phyloP scores from a whole-genome alignment of 2,888 invertebrate species.

The Scrobipalpa costella region DNA sequence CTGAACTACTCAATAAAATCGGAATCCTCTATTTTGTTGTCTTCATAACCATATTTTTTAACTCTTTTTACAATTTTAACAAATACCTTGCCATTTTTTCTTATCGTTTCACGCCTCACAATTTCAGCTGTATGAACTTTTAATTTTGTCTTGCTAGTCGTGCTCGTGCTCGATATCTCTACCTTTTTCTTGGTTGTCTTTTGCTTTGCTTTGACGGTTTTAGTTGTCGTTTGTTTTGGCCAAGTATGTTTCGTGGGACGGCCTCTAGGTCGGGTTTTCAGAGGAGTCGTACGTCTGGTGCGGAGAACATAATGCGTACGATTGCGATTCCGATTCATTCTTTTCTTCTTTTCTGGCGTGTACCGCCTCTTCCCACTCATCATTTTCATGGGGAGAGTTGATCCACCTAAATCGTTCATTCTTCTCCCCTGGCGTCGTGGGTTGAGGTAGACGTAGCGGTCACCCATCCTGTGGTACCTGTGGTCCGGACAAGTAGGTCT shows the following conservation, averaged over 20 bases:
- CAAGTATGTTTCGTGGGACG: conserved; percentile 22
- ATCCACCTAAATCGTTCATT: not conserved
- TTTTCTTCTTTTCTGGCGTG: conserved; percentile 37
- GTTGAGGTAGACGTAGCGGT: conserved; percentile 36
- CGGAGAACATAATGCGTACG: not conserved
- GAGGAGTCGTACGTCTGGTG: not conserved
- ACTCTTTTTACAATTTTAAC: conserved; percentile 39
- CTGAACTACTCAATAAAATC: conserved; percentile 46
- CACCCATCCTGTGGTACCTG: conserved; percentile 42
- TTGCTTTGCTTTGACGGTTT: not conserved
- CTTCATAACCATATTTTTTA: not conserved
- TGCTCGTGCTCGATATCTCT: not conserved
- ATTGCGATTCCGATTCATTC: not conserved
- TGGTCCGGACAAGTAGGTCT: conserved; percentile 41
- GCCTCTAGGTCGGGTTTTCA: conserved; percentile 15
- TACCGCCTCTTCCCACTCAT: conserved; percentile 44
- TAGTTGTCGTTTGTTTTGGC: not conserved
- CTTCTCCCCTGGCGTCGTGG: not conserved
- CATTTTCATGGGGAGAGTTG: conserved; percentile 41
- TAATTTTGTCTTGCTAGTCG: conserved; percentile 24
- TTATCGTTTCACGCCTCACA: conserved; percentile 41
- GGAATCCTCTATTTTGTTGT: conserved; percentile 35
- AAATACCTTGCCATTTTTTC: conserved; percentile 45
- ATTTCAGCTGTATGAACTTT: conserved; percentile 35
- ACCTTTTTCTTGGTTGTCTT: not conserved